Base-by-base conservation (phyloP, 2,888 invertebrate genomes). In the Rhabditoides inermis region DNA sequence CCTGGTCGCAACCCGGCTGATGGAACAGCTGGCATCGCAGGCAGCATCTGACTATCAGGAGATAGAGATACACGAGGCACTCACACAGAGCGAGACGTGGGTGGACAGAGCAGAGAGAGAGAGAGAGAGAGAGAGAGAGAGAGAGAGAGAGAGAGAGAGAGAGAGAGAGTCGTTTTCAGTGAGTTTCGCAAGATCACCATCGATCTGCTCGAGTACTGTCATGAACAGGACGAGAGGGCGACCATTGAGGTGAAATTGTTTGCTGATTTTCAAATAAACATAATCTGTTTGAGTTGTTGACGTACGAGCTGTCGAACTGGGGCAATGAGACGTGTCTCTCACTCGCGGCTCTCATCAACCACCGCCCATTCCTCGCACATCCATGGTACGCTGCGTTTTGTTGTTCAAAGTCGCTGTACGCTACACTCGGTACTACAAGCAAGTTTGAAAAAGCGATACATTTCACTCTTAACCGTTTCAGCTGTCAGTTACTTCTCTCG, bases 281-380 rank as follows among this genome's bases (percentile, higher is more conserved):
- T n/a, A n/a, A n/a, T n/a, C n/a, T n/a, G n/a, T n/a, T n/a, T n/a
- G n/a, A 92, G 74, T 80, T 98, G 50, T 81, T 98, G 49, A 98
- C 95, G 3, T 94, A 92, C 72, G 92, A 95, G 79, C 83, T 95
- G 46, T 88, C 88, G 78, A 90, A 92, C 79, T 98, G 94, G 90
- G 91, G 92, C 2, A 89, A 91, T 47, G 92, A 94, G 79, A 98
- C 95, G 12, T 95, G 94, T 77, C 84, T 98, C 18, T 89, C 90
- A 59, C 82, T 98, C 49, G 95, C 95, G 0, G 91, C 94, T 2
- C 87, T 90, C 1, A 92, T 92, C 50, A 90, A 90, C 79, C 91
- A 94, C 79, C 73, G 79, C 25, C 75, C 77, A 46, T 80, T 82
- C 65, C 65, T 82, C 20, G 79, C 80, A 4, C 80, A 81, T 66